Conservation (phyloP, 2,113 vertebrate genomes). For the Electrona antarctica region DNA sequence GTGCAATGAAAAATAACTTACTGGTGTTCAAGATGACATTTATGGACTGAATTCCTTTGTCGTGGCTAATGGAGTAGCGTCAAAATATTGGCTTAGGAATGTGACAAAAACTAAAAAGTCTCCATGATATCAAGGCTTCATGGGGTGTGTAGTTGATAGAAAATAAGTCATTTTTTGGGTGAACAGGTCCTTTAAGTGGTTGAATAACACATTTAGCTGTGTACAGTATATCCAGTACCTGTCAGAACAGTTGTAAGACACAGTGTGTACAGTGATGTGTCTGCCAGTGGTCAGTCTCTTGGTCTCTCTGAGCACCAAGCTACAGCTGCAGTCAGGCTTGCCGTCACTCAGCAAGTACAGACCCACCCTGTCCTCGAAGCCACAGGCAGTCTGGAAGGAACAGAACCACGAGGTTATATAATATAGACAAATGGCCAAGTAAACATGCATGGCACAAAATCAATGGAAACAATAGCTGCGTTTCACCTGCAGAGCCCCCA, state of each 20-base stretch:
- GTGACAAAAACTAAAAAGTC: too few species aligned
- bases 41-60: too few species aligned
- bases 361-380: conserved; percentile 70
- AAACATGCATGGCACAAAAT: too few species aligned
- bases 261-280: conserved; percentile 76
- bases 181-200: too few species aligned
- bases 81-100: too few species aligned
- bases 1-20: not conserved
- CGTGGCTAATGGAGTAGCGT: too few species aligned
- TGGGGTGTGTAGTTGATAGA: too few species aligned
- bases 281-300: conserved; percentile 62
- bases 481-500: conserved; percentile 80
- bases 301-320: conserved; percentile 72
- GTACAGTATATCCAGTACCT: conserved; percentile 63
- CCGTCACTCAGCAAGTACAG: conserved; percentile 85
- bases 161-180: not conserved
- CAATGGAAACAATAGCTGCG: too few species aligned
- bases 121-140: too few species aligned
- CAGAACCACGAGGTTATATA: not conserved
- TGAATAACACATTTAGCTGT: not conserved
- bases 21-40: not conserved
- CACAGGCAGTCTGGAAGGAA: conserved; percentile 76
- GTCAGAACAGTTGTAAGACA: conserved; percentile 75
- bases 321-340: conserved; percentile 81
- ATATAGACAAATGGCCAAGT: too few species aligned